These are phyloP conservation scores for Nothobranchius furzeri DNA, from an alignment of 2,113 vertebrate genomes.

Conservation along the genomic window DNA sequence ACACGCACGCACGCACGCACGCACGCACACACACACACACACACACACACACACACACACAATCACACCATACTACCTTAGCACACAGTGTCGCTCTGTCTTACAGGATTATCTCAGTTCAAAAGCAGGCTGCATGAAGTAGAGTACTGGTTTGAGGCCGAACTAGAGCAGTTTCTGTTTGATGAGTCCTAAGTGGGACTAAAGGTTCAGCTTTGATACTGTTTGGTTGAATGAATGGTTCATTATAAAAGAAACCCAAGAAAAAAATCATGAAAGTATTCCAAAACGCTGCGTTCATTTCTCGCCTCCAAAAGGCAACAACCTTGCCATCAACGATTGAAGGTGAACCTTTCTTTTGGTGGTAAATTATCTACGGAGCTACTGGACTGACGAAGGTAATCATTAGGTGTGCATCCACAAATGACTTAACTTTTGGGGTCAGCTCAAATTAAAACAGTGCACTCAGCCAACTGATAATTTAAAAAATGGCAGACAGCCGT, in stretches of 20 bases:
- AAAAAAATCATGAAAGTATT: too few species aligned
- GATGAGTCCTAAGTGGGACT: slow-evolving; percentile 2
- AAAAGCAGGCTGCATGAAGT: slow-evolving; percentile 37
- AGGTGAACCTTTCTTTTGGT: too few species aligned
- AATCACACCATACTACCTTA: slow-evolving; percentile 45
- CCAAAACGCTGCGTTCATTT: neutral
- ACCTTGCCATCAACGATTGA: too few species aligned
- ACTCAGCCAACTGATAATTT: too few species aligned
- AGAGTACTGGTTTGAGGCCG: slow-evolving; percentile 47
- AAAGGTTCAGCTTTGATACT: neutral
- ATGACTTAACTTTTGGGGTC: too few species aligned
- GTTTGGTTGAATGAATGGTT: neutral
- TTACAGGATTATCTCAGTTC: slow-evolving; percentile 43
- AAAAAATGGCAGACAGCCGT: too few species aligned
- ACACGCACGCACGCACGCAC: slow-evolving; percentile 20
- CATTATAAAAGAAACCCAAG: too few species aligned
- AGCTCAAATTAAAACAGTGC: too few species aligned
- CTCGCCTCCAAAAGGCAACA: too few species aligned
- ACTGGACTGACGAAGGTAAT: too few species aligned
- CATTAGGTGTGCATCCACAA: too few species aligned
- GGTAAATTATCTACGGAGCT: too few species aligned
- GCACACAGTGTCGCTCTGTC: slow-evolving; percentile 51
- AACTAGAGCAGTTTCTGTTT: slow-evolving; percentile 11
- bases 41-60: slow-evolving; percentile 25
- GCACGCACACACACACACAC: slow-evolving; percentile 22